Conservation (phyloP, 2,113 vertebrate species). For the Tupaia tana region DNA sequence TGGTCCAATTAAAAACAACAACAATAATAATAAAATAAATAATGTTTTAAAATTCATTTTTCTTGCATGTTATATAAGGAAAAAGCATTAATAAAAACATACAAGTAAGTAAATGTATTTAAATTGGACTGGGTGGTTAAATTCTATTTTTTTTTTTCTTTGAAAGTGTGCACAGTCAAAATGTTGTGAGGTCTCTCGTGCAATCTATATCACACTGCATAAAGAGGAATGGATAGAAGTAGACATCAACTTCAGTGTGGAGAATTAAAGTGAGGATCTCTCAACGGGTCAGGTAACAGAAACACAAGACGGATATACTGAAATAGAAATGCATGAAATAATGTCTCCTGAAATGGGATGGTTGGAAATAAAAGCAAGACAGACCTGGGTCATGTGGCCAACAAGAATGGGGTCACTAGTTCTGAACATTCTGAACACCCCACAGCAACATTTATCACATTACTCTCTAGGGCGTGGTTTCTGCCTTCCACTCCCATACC, state of each 20-base stretch:
- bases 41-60: not conserved
- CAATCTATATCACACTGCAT: not conserved
- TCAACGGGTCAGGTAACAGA: not conserved
- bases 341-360: not conserved
- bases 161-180: not conserved
- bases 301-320: not conserved
- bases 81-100: not conserved
- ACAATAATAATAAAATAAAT: no score
- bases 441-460: not conserved
- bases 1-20: no score
- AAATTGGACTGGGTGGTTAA: not conserved
- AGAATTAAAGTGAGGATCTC: not conserved
- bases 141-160: not conserved
- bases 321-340: conserved; percentile 51
- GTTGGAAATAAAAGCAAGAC: conserved; percentile 24
- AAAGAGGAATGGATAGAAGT: not conserved
- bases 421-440: not conserved
- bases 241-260: not conserved
- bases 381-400: not conserved
- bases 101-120: not conserved
- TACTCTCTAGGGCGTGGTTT: not conserved
- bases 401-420: conserved; percentile 14
- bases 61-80: not conserved
- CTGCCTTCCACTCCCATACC: not conserved
- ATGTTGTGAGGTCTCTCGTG: not conserved